phyloP scores from a whole-genome alignment of 2,797 vertebrate genomes.

The Coendou prehensilis region DNA sequence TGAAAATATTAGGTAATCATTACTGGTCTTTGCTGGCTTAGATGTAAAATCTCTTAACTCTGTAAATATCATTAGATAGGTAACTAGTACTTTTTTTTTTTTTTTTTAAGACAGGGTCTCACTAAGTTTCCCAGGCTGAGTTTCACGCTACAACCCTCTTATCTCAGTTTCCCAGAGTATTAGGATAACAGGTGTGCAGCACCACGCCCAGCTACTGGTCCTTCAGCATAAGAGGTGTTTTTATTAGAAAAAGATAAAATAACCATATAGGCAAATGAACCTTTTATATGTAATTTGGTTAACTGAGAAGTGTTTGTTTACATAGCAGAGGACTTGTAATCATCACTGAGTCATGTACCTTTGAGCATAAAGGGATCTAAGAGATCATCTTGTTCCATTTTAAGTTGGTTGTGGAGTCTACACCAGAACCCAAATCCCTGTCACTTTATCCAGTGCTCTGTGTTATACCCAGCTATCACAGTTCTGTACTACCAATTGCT shows the following conservation, averaged over 20 bases:
- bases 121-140: background rate
- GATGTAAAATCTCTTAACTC: background rate
- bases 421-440: background rate
- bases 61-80: conserved; percentile 49
- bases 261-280: background rate
- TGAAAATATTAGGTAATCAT: background rate
- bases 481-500: background rate
- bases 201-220: background rate
- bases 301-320: background rate
- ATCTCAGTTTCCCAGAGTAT: background rate
- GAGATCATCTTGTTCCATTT: background rate
- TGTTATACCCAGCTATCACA: background rate
- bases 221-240: background rate
- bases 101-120: background rate
- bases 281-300: conserved; percentile 9
- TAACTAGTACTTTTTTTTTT: background rate
- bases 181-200: background rate
- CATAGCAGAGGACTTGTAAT: background rate
- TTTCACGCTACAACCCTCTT: background rate
- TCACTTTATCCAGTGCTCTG: background rate
- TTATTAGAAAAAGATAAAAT: conserved; percentile 41
- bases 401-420: background rate
- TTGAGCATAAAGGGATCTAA: background rate
- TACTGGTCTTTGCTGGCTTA: conserved; percentile 26
- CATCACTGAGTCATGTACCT: background rate